Conservation (phyloP, 2,888 invertebrate genomes). For the Mimachlamys varia region DNA sequence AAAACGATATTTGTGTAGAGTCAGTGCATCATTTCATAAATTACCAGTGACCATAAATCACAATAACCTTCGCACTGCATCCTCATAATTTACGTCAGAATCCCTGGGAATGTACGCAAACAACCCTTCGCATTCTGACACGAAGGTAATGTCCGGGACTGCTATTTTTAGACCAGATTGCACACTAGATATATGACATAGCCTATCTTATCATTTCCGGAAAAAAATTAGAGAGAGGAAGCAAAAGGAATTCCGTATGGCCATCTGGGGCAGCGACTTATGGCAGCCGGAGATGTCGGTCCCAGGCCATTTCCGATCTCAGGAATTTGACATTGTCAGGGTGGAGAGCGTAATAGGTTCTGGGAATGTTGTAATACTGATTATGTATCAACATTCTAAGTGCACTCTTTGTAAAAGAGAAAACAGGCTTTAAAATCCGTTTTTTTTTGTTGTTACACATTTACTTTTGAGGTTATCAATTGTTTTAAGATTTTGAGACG, state of each 20-base stretch:
- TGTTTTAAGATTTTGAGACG: neutral
- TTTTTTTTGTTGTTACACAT: neutral
- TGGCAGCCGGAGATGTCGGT: neutral
- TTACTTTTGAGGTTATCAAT: neutral
- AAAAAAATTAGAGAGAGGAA: neutral
- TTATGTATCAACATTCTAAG: neutral
- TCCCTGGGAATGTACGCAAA: slow-evolving; percentile 23
- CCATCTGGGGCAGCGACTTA: neutral
- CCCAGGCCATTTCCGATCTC: slow-evolving; percentile 21
- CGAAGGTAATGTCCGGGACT: neutral
- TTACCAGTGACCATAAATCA: slow-evolving; percentile 28
- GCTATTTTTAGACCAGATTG: neutral
- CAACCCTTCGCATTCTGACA: slow-evolving; percentile 11
- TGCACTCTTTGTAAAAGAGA: neutral
- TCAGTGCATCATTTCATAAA: slow-evolving; percentile 13
- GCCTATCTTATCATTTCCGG: neutral
- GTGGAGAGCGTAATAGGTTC: neutral
- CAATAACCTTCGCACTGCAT: slow-evolving; percentile 18
- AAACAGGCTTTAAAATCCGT: neutral
- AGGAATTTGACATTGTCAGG: neutral
- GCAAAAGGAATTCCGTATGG: neutral
- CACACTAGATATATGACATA: slow-evolving; percentile 20
- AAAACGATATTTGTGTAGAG: slow-evolving; percentile 3
- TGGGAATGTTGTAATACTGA: neutral
- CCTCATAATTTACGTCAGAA: slow-evolving; percentile 3